Base-by-base conservation (phyloP, 2,888 invertebrate species). In the Augiades crinisus region DNA sequence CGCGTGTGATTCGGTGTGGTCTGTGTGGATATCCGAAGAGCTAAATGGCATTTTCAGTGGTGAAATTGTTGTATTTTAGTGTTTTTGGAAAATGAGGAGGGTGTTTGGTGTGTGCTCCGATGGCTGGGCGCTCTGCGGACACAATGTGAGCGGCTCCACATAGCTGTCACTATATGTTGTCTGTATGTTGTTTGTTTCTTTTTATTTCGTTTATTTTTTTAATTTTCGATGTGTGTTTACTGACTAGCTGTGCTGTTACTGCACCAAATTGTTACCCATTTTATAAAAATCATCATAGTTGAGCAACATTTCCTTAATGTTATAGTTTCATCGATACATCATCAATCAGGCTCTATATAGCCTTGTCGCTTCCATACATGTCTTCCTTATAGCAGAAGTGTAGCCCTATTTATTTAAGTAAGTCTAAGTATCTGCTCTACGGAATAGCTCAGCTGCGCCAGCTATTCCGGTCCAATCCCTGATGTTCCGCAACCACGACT, bases 71-170 rank as follows among this genome's bases (percentile, higher is more conserved):
- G 27, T 53, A 57, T 60, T 61, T 67, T 65, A 63, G 65, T 65
- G 58, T 49, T 46, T 49, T 17, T 34, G 56, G 41, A 76, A 41
- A 36, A 91, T 91, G 91, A 88, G 90, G 75, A 79, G 90, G 46
- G 90, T 91, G 19, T 88, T 91, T 45, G 91, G 90, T 37, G 91
- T 90, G 3, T 91, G 91, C 69, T 81, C 91, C 3, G 91, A 91
- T 60, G 84, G 90, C 61, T 87, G 88, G 83, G 71, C 84, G 56
- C 84, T 87, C 58, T 90, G 90, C 65, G 87, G 90, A 64, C 90
- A 90, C 77, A 89, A 89, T 89, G 90, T 90, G 85, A 88, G 89
- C 69, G 56, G 80, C 69, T 75, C 75, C 17, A 10, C 44, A 71
- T 81, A 70, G 69, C 78, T 64, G 70, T 77, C 75, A 73, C 75